phyloP scores from a whole-genome alignment of 2,888 invertebrate species.

The Apamea epomidion region DNA sequence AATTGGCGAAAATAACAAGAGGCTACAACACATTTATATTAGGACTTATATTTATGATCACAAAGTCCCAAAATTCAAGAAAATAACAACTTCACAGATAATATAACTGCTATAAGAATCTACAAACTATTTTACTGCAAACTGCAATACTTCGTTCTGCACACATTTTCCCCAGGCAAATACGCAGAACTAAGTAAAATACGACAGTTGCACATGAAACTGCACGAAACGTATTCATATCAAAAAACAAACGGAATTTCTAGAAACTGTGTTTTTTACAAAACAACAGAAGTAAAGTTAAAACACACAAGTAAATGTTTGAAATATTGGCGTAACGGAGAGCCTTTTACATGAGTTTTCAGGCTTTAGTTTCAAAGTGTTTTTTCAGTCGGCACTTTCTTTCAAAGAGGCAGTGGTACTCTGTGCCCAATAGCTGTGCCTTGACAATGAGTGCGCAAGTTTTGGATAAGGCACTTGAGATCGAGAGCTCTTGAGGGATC shows the following conservation, averaged over 20 bases:
- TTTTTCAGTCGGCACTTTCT: slow-evolving; percentile 74
- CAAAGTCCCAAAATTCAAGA: not conserved
- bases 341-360: slow-evolving; percentile 70
- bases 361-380: slow-evolving; percentile 68
- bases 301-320: slow-evolving; percentile 49
- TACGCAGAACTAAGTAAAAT: slow-evolving; percentile 19
- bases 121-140: not conserved
- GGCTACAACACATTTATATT: not conserved
- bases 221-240: slow-evolving; percentile 43
- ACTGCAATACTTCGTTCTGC: not conserved
- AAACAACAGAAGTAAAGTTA: slow-evolving; percentile 15
- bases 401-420: slow-evolving; percentile 72
- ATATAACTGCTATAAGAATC: not conserved
- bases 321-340: slow-evolving; percentile 63
- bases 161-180: slow-evolving; percentile 17
- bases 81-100: not conserved
- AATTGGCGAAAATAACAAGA: too few relatives aligned
- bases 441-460: slow-evolving; percentile 32
- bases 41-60: not conserved
- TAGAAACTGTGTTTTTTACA: slow-evolving; percentile 22
- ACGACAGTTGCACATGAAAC: slow-evolving; percentile 28
- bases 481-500: slow-evolving; percentile 18
- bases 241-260: slow-evolving; percentile 23
- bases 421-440: slow-evolving; percentile 69
- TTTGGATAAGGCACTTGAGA: slow-evolving; percentile 46